Conservation (phyloP, 2,797 vertebrate species). For the Neomorphus geoffroyi region DNA sequence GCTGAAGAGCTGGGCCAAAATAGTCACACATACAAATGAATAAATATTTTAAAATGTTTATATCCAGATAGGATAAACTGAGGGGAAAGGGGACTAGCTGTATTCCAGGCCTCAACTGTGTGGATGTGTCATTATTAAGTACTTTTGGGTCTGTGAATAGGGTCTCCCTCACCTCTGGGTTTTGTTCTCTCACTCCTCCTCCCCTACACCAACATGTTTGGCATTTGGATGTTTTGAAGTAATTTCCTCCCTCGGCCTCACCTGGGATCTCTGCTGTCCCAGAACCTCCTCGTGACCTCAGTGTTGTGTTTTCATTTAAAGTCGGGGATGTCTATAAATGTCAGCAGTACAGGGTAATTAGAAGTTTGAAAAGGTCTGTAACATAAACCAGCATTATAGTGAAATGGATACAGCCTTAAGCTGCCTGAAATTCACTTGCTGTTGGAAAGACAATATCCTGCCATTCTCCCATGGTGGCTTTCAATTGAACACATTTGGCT, state of each 20-base stretch:
- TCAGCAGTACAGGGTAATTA: constrained; percentile 84
- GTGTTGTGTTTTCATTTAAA: constrained; percentile 86
- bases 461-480: constrained; percentile 86
- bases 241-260: constrained; percentile 80
- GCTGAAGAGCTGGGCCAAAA: constrained; percentile 20
- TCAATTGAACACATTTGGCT: constrained; percentile 82
- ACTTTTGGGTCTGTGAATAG: constrained; percentile 51
- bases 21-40: constrained; percentile 52
- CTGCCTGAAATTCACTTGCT: constrained; percentile 84
- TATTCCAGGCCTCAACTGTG: constrained; percentile 35
- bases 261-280: constrained; percentile 80
- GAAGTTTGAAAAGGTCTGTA: constrained; percentile 85
- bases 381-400: constrained; percentile 85
- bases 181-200: constrained; percentile 46
- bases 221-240: constrained; percentile 78
- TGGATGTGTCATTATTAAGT: constrained; percentile 46
- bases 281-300: constrained; percentile 81
- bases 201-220: constrained; percentile 56
- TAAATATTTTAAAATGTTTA: constrained; percentile 53
- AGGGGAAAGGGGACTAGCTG: not conserved
- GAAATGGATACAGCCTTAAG: constrained; percentile 84
- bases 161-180: constrained; percentile 45
- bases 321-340: constrained; percentile 84
- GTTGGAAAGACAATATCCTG: constrained; percentile 87
- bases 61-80: constrained; percentile 19